Conservation (phyloP, 92 coral and sea anemone genomes). For the Micromussa lordhowensis region DNA sequence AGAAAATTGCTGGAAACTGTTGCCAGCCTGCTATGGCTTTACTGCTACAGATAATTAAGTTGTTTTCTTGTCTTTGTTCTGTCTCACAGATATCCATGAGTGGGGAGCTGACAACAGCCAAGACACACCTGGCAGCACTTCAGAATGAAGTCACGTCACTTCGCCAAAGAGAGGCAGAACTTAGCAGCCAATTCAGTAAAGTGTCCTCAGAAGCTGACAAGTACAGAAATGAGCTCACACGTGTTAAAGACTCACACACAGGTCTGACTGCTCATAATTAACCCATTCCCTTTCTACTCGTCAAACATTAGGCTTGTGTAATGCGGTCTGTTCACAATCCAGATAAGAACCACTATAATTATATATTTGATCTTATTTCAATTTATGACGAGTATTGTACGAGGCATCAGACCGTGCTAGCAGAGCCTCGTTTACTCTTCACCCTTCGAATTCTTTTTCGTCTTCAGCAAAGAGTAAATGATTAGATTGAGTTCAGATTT, state of each 20-base stretch:
- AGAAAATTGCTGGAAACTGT: too few relatives aligned
- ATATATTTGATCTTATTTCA: too few relatives aligned
- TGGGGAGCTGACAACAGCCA: slow-evolving; percentile 81
- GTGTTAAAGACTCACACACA: slow-evolving; percentile 80
- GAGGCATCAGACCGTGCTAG: neutral
- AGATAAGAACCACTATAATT: too few relatives aligned
- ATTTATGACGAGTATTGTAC: too few relatives aligned
- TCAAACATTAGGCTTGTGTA: too few relatives aligned
- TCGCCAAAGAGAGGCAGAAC: slow-evolving; percentile 90
- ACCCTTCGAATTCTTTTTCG: too few relatives aligned
- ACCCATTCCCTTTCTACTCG: neutral
- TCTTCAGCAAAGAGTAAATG: too few relatives aligned
- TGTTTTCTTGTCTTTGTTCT: neutral
- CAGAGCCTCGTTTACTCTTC: too few relatives aligned
- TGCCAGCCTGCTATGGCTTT: too few relatives aligned
- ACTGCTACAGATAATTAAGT: neutral
- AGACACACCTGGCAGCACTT: slow-evolving; percentile 79
- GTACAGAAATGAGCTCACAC: slow-evolving; percentile 79
- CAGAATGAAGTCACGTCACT: slow-evolving; percentile 79
- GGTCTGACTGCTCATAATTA: slow-evolving; percentile 43
- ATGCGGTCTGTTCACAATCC: neutral
- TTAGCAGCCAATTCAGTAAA: slow-evolving; percentile 73
- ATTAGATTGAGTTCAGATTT: too few relatives aligned
- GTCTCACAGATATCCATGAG: slow-evolving; percentile 73
- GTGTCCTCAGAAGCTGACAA: slow-evolving; percentile 74